A percentile compares a stretch with the other conserved stretches of the same genome.
These are phyloP conservation scores for Timema cristinae DNA, from an alignment of 2,888 invertebrate genomes.

Conservation along the genomic window DNA sequence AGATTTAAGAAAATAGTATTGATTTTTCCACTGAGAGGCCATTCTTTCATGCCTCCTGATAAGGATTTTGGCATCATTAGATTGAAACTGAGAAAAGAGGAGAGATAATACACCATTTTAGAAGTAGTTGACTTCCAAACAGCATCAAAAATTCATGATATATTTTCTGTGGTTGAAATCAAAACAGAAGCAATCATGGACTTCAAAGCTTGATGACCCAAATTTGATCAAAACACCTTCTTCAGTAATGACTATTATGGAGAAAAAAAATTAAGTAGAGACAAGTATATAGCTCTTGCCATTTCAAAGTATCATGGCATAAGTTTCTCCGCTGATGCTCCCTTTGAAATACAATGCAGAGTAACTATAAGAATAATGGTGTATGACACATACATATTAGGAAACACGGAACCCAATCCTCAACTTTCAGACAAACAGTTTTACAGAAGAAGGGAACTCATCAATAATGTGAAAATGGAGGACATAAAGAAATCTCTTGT, in stretches of 20 bases:
- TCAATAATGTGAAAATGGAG: background rate
- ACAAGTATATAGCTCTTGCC: background rate
- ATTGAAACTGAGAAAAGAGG: background rate
- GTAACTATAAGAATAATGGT: background rate
- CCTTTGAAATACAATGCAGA: background rate
- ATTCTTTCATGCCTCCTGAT: background rate
- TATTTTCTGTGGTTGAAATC: background rate
- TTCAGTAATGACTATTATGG: too few relatives aligned
- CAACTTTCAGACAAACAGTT: background rate
- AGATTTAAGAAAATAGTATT: background rate
- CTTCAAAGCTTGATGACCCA: too few relatives aligned
- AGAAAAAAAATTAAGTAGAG: too few relatives aligned
- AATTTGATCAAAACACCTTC: too few relatives aligned
- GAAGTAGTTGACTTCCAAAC: background rate
- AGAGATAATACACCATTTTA: background rate
- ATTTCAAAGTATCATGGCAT: background rate
- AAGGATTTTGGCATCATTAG: background rate
- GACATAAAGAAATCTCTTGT: background rate
- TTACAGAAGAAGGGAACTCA: background rate
- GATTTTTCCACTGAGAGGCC: background rate
- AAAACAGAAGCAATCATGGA: too few relatives aligned
- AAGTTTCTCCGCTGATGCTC: background rate
- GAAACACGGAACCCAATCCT: background rate
- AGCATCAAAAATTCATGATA: background rate
- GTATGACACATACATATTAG: background rate